A percentile compares a stretch with the other conserved stretches of the same genome.
phyloP scores from a whole-genome alignment of 2,888 invertebrate genomes.

The Phasia obesa region DNA sequence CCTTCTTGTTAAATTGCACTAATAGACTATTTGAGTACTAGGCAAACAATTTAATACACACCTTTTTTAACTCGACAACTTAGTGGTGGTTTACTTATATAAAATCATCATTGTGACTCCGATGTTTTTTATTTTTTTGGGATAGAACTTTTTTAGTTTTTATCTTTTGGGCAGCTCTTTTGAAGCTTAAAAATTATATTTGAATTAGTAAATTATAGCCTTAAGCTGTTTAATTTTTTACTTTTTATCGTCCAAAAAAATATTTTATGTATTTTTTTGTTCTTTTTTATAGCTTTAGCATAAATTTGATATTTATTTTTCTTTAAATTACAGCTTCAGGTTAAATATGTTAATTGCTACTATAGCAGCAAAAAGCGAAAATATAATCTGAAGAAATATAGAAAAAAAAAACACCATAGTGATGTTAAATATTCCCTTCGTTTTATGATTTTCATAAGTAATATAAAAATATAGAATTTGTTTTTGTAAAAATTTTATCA shows the following conservation, averaged over 20 bases:
- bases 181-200: not conserved
- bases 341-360: too few relatives aligned
- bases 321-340: too few relatives aligned
- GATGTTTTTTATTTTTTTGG: not conserved
- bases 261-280: constrained; percentile 20
- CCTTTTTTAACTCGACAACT: constrained; percentile 7
- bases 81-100: not conserved
- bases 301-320: too few relatives aligned
- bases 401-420: too few relatives aligned
- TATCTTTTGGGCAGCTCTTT: not conserved
- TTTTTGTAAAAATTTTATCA: too few relatives aligned
- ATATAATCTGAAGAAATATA: too few relatives aligned
- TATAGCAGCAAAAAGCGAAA: too few relatives aligned
- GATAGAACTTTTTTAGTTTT: not conserved
- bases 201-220: constrained; percentile 40
- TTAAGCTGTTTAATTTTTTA: constrained; percentile 11
- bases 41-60: constrained; percentile 60
- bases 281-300: too few relatives aligned
- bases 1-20: constrained; percentile 46
- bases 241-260: constrained; percentile 17
- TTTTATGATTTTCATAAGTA: too few relatives aligned
- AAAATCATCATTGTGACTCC: not conserved
- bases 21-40: constrained; percentile 47
- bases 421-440: too few relatives aligned
- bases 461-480: too few relatives aligned